Conservation (phyloP, 2,113 vertebrate species). For the Ptilorrhoa leucosticta region DNA sequence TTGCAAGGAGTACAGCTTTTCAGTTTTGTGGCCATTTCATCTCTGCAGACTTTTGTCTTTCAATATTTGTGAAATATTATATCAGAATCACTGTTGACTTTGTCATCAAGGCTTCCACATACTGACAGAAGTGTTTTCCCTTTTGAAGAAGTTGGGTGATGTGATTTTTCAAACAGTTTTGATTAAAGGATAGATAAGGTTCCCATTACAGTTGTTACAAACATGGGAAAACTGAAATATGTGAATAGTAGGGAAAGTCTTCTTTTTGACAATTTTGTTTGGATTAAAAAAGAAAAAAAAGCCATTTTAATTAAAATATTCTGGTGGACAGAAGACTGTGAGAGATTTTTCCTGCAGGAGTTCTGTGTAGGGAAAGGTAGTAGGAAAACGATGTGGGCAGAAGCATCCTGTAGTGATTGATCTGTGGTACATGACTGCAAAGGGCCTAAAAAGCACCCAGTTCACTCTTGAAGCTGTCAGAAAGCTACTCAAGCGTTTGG, state of each 20-base stretch:
- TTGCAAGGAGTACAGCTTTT: neutral
- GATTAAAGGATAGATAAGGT: neutral
- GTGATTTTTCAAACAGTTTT: conserved; percentile 13
- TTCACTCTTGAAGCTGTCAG: neutral
- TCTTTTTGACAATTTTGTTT: neutral
- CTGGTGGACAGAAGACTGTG: neutral
- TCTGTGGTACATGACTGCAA: neutral
- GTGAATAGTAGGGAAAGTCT: neutral
- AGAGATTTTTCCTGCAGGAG: neutral
- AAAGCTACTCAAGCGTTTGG: neutral
- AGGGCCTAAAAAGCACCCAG: neutral
- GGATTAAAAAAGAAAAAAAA: neutral
- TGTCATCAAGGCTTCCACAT: neutral
- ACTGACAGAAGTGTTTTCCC: neutral
- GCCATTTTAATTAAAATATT: neutral
- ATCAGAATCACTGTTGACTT: neutral
- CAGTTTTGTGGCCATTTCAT: neutral
- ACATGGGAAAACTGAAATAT: neutral
- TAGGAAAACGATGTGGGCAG: neutral
- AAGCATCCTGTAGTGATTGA: neutral
- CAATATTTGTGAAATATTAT: neutral
- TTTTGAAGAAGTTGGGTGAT: neutral
- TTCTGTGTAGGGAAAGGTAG: neutral
- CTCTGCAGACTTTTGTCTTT: neutral
- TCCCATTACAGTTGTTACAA: neutral